phyloP scores from a whole-genome alignment of 2,888 invertebrate species.

The Ischnus inquisitorius region DNA sequence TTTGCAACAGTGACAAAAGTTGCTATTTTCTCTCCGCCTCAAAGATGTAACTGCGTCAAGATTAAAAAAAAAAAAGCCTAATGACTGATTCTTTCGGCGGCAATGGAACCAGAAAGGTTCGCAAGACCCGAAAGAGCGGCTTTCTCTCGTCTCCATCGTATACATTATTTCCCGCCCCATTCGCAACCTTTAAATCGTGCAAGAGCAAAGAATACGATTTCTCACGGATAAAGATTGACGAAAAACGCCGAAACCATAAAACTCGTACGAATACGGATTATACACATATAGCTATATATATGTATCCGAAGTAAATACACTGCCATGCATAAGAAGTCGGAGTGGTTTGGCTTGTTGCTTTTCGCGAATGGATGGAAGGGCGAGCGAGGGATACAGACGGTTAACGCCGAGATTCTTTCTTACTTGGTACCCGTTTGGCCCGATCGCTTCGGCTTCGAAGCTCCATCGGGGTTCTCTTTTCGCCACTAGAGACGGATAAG shows the following conservation, averaged over 20 bases:
- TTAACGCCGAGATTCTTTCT: constrained; percentile 22
- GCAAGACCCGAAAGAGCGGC: neutral
- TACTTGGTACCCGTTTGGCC: neutral
- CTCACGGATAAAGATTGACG: constrained; percentile 17
- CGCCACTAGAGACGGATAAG: constrained; percentile 65
- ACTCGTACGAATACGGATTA: neutral
- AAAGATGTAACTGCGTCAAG: too few species aligned
- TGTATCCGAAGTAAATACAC: neutral
- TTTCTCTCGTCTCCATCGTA: constrained; percentile 23
- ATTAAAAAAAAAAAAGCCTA: too few species aligned
- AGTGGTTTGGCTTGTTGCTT: constrained; percentile 44
- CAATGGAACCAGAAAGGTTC: neutral
- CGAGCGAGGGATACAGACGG: constrained; percentile 3
- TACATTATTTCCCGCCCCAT: constrained; percentile 15
- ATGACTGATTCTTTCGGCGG: too few species aligned
- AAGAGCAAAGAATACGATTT: constrained; percentile 21
- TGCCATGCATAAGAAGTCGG: neutral
- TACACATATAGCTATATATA: neutral
- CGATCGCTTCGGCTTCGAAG: constrained; percentile 20
- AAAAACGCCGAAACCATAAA: neutral
- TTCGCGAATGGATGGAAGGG: neutral
- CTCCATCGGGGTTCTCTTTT: constrained; percentile 18
- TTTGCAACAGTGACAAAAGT: too few species aligned
- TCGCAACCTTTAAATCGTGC: neutral
- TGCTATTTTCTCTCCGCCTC: too few species aligned